Conservation (phyloP, 2,113 vertebrate genomes). For the Poeciliopsis turrubarensis region DNA sequence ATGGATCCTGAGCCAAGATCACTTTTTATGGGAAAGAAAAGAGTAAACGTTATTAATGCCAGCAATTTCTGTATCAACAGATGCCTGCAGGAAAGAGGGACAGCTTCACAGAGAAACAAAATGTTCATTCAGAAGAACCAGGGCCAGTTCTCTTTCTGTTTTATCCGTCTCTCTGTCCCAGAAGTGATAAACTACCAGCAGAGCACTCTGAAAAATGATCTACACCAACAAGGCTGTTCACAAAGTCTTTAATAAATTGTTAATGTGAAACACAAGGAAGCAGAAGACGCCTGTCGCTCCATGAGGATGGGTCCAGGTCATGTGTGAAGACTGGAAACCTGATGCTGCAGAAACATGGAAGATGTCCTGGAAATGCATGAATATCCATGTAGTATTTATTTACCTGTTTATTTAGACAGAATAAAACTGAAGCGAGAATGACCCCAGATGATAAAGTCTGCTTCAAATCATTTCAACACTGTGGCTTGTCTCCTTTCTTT, state of each 20-base stretch:
- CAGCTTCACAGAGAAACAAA: not conserved
- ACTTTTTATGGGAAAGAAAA: not conserved
- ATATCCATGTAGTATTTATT: not conserved
- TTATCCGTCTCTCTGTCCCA: not conserved
- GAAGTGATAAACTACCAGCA: not conserved
- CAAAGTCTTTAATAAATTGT: constrained; percentile 48
- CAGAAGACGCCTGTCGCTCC: constrained; percentile 27
- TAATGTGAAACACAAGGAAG: constrained; percentile 55
- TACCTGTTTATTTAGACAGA: not conserved
- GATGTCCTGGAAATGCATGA: not conserved
- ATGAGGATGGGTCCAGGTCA: constrained; percentile 40
- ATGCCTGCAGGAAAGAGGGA: not conserved
- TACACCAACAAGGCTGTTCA: not conserved
- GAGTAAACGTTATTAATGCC: too few species aligned
- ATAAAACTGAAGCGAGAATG: not conserved
- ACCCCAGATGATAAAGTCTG: not conserved
- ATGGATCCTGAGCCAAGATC: not conserved
- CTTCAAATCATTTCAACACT: constrained; percentile 1
- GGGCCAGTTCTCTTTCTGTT: not conserved
- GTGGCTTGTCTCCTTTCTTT: constrained; percentile 6
- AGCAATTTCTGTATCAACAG: not conserved
- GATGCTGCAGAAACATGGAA: constrained; percentile 11
- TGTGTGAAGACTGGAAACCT: constrained; percentile 17
- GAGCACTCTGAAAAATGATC: not conserved
- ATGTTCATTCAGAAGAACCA: not conserved